Evolutionary conservation across 1,140 invertebrate species (phyloP), one percentile per base, ranked within the genome.

Genomic region (Rhopalosiphum padi): DNA sequence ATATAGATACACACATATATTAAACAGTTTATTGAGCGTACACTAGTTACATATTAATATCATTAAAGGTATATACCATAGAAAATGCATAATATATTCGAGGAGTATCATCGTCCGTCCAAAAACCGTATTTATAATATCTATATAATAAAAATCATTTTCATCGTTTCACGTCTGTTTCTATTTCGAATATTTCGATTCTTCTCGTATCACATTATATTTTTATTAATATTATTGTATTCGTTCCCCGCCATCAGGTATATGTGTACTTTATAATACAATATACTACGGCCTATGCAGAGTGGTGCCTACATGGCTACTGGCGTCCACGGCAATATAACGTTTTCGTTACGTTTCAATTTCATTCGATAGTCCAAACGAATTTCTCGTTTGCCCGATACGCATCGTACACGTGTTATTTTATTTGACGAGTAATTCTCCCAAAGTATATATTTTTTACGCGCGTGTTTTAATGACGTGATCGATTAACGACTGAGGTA

Each of bases 391-490:
- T 53, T 37, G 7, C 35, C 7, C 87, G n/a, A 85, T 15, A 46
- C 43, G 85, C 43, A 25, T 35, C 60, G 60, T n/a, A 18, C 25
- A 1, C 37, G 30, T 37, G 30, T 25, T 46, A 43, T 86, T n/a
- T n/a, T 77, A 18, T 77, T 77, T 77, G 15, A 77, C n/a, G 4
- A n/a, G 30, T 77, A 18, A n/a, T 18, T n/a, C 60, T n/a, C 60
- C 60, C 25, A 68, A 68, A 68, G 30, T 5, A 2, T 68, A 77
- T 15, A n/a, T 18, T 77, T 77, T 77, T 77, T n/a, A n/a, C 60
- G n/a, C 30, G 43, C 15, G 15, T 30, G 48, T 83, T n/a, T 91
- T 91, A 91, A 91, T 51, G 90, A 83, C 68, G 9, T 68, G 90
- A 83, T 91, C 90, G 90, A 82, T 91, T 82, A 82, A 82, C 46